Evolutionary conservation across 2,113 vertebrate genomes (phyloP).

Genomic region (Megalops atlanticus): DNA sequence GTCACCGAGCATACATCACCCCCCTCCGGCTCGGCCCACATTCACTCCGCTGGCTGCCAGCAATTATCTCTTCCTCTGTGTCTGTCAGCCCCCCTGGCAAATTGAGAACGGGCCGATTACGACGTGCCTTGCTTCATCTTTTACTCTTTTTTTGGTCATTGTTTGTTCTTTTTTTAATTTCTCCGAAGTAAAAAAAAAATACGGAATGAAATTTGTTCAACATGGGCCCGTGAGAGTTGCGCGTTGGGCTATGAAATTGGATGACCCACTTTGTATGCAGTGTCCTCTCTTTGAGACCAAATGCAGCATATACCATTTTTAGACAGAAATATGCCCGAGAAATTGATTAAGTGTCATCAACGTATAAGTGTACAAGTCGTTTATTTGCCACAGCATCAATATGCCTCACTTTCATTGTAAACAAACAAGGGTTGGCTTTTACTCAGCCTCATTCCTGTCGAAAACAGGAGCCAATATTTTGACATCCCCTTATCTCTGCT

Average conservation of each 20-base stretch:
- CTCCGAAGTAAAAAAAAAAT: background rate
- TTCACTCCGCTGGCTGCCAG: constrained; percentile 69
- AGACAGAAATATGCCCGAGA: background rate
- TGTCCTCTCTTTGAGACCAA: background rate
- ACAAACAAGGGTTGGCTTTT: background rate
- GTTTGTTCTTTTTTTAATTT: constrained; percentile 2
- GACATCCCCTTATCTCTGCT: background rate
- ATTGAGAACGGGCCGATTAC: constrained; percentile 54
- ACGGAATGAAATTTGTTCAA: background rate
- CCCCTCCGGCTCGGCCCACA: constrained; percentile 58
- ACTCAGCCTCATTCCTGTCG: background rate
- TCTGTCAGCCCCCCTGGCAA: constrained; percentile 66
- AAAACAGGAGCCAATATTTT: background rate
- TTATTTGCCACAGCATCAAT: background rate
- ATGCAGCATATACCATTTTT: background rate
- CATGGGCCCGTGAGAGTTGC: background rate
- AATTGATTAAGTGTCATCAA: background rate
- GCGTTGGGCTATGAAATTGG: background rate
- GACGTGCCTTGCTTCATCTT: constrained; percentile 37
- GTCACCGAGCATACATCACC: constrained; percentile 77
- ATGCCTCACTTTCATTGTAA: background rate
- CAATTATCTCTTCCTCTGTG: constrained; percentile 70
- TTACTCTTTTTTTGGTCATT: background rate
- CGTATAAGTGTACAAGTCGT: background rate
- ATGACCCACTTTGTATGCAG: background rate